These are phyloP conservation scores for Engraulis encrasicolus DNA, from an alignment of 2,113 vertebrate species.

Conservation along the genomic window DNA sequence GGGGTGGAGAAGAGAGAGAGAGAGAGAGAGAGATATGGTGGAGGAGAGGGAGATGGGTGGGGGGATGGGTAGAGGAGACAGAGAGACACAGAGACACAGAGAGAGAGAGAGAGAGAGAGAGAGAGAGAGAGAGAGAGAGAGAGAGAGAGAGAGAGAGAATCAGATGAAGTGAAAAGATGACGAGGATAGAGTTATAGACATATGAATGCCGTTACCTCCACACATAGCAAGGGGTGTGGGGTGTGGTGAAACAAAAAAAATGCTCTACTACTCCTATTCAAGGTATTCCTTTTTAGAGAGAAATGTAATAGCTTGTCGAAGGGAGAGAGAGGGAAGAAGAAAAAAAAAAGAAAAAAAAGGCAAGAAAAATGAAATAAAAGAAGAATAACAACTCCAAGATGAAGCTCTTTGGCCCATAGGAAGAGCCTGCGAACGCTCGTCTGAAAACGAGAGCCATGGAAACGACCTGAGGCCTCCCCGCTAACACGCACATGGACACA, in stretches of 20 bases:
- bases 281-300: conserved; percentile 8
- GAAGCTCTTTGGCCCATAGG: not conserved
- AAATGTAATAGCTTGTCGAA: not conserved
- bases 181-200: not conserved
- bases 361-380: conserved; percentile 1
- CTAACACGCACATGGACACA: not conserved
- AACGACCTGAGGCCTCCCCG: not conserved
- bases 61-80: not conserved
- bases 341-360: not conserved
- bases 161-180: no score
- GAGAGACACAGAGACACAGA: not conserved
- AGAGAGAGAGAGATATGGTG: not conserved
- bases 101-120: not conserved
- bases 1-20: not conserved
- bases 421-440: conserved; percentile 6
- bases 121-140: no score
- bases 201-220: not conserved
- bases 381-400: not conserved
- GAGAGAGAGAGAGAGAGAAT: no score
- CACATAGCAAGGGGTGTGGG: not conserved
- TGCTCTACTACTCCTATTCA: not conserved
- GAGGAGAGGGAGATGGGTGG: no score
- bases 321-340: no score
- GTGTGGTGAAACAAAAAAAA: not conserved
- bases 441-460: conserved; percentile 12